phyloP scores from a whole-genome alignment of 2,797 vertebrate species.

The Eutrigla gurnardus region DNA sequence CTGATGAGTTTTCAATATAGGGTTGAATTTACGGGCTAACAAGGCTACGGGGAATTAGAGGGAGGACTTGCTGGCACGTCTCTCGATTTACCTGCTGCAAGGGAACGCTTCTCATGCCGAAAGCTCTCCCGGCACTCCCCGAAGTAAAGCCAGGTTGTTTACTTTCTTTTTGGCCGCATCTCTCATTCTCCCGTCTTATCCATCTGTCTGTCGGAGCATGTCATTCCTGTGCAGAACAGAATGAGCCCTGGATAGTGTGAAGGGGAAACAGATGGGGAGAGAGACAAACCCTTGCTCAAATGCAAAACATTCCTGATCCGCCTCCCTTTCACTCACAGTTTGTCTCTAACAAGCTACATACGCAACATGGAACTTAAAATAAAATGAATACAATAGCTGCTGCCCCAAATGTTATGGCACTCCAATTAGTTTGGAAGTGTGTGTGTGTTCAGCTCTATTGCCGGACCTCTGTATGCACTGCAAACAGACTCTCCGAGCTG shows the following conservation, averaged over 20 bases:
- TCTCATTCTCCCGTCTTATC: slow-evolving; percentile 18
- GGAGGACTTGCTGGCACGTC: slow-evolving; percentile 3
- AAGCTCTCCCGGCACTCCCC: not conserved
- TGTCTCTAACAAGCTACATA: slow-evolving; percentile 49
- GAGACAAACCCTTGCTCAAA: slow-evolving; percentile 40
- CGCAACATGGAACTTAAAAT: slow-evolving; percentile 39
- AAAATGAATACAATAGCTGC: slow-evolving; percentile 24
- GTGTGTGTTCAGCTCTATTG: slow-evolving; percentile 32
- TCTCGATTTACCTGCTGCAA: slow-evolving; percentile 18
- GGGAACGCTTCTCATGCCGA: slow-evolving; percentile 13
- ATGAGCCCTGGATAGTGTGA: slow-evolving; percentile 8
- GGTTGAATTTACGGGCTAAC: slow-evolving; percentile 16
- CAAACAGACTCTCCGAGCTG: slow-evolving; percentile 40
- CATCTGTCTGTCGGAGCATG: slow-evolving; percentile 32
- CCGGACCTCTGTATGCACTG: slow-evolving; percentile 41
- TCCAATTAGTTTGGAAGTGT: slow-evolving; percentile 52
- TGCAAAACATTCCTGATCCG: slow-evolving; percentile 33
- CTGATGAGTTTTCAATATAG: slow-evolving; percentile 54
- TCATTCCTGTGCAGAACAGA: slow-evolving; percentile 30
- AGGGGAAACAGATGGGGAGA: slow-evolving; percentile 31
- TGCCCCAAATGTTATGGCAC: slow-evolving; percentile 28
- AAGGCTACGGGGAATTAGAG: not conserved
- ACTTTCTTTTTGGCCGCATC: slow-evolving; percentile 1
- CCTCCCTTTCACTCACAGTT: slow-evolving; percentile 21
- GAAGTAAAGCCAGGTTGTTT: slow-evolving; percentile 2